Percentiles rank a stretch among this genome's conserved stretches.
Evolutionary conservation across 2,888 invertebrate genomes (phyloP).

Genomic region (Apamea monoglypha): DNA sequence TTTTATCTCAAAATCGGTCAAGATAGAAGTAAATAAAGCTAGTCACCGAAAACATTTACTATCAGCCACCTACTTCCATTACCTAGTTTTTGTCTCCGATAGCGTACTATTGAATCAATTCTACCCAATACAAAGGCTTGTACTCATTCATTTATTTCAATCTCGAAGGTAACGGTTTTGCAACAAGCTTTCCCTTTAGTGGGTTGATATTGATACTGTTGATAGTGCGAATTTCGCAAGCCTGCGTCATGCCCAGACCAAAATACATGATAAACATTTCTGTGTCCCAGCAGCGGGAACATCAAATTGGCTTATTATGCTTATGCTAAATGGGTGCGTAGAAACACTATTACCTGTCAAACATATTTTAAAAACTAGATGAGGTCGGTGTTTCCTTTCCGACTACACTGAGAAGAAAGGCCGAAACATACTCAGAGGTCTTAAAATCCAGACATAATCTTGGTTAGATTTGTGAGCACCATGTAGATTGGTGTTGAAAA

Average conservation of each 20-base stretch:
- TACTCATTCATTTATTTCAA: constrained; percentile 35
- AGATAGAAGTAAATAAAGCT: constrained; percentile 1
- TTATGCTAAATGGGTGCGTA: neutral
- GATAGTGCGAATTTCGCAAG: constrained; percentile 48
- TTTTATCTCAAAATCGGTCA: neutral
- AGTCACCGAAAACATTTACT: constrained; percentile 10
- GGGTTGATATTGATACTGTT: constrained; percentile 33
- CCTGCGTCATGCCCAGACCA: constrained; percentile 8
- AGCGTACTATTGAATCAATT: constrained; percentile 28
- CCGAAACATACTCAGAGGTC: neutral
- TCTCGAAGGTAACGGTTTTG: constrained; percentile 49
- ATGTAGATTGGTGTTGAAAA: neutral
- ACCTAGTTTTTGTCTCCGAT: constrained; percentile 38
- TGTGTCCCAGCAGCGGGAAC: no score
- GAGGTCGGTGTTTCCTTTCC: no score
- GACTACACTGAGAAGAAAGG: neutral
- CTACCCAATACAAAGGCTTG: constrained; percentile 32
- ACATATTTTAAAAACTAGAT: neutral
- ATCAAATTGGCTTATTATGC: no score
- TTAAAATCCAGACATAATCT: neutral
- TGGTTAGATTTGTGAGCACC: neutral
- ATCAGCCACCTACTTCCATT: constrained; percentile 44
- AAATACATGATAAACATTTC: neutral
- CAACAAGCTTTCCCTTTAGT: constrained; percentile 62
- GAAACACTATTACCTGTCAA: neutral